Conservation (phyloP, 2,797 vertebrate genomes). For the Tokudaia muenninki region DNA sequence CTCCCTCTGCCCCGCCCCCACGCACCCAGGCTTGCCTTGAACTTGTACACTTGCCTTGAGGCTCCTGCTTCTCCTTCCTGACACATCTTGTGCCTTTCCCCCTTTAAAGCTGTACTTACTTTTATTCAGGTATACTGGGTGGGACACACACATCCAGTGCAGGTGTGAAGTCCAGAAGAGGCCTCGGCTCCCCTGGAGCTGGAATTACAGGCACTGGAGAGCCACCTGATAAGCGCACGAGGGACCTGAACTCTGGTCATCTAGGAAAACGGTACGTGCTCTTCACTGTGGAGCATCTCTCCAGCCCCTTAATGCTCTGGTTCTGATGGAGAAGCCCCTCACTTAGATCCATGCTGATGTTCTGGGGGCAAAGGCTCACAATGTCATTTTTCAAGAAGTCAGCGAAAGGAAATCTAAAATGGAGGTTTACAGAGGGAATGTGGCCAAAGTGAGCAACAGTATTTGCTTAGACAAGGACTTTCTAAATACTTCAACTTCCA, state of each 20-base stretch:
- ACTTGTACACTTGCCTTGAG: background rate
- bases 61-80: background rate
- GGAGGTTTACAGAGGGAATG: background rate
- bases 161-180: background rate
- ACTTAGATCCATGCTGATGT: background rate
- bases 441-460: background rate
- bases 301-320: background rate
- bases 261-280: background rate
- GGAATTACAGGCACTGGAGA: background rate
- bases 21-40: background rate
- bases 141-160: background rate
- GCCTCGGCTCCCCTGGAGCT: background rate
- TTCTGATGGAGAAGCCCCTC: background rate
- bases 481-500: background rate
- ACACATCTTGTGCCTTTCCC: background rate
- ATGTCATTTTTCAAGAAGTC: background rate
- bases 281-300: background rate
- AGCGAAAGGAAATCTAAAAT: background rate
- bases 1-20: background rate
- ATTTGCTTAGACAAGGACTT: background rate
- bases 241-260: background rate
- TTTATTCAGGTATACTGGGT: background rate
- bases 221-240: background rate
- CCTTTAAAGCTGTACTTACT: background rate
- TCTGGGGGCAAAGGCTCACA: background rate